A percentile compares a stretch with the other conserved stretches of the same genome.
phyloP scores from a whole-genome alignment of 2,113 vertebrate genomes.

The Hyaena hyaena region DNA sequence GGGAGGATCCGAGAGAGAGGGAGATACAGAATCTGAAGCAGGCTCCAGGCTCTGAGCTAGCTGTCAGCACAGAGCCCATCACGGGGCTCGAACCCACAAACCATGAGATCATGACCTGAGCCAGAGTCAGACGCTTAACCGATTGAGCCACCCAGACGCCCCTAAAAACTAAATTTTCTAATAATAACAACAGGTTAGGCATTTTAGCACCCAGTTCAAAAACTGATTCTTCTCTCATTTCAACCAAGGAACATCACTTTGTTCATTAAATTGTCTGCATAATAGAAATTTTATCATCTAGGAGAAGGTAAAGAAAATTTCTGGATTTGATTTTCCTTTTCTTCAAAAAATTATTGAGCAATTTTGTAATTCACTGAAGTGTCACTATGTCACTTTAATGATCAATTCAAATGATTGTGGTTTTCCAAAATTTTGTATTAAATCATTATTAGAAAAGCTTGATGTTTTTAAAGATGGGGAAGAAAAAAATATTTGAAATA shows the following conservation, averaged over 20 bases:
- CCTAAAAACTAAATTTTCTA: conserved; percentile 1
- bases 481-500: not conserved
- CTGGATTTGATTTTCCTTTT: not conserved
- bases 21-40: no score
- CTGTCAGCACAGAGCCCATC: no score
- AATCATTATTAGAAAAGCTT: conserved; percentile 4
- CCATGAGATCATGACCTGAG: no score
- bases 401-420: conserved; percentile 33
- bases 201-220: conserved; percentile 30
- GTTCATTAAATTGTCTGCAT: not conserved
- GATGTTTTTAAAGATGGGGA: not conserved
- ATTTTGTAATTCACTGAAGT: not conserved
- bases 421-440: conserved; percentile 5
- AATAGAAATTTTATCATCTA: conserved; percentile 7
- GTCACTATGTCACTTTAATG: not conserved
- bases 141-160: no score
- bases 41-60: no score
- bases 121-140: no score
- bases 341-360: not conserved
- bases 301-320: not conserved
- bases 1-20: no score
- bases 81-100: no score
- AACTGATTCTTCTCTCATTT: conserved; percentile 1
- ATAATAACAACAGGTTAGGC: not conserved
- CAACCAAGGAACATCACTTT: not conserved